A percentile compares a stretch with the other conserved stretches of the same genome.
Conservation (phyloP, 2,888 invertebrate species). For the Leucophenga maculata region DNA sequence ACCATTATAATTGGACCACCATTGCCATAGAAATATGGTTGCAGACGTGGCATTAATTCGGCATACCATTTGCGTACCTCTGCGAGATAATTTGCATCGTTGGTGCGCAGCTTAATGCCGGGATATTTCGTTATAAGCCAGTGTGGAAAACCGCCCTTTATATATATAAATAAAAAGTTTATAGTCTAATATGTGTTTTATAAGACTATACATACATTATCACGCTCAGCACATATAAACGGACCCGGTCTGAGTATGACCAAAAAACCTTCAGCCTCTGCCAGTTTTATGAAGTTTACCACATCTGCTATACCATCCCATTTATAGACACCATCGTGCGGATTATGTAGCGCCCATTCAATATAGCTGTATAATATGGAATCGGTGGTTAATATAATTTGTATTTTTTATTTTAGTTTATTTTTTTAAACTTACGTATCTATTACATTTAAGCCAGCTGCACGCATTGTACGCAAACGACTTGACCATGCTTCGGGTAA, state of each 20-base stretch:
- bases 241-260: conserved; percentile 90
- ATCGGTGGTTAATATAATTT: too few species aligned
- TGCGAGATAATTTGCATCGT: conserved; percentile 75
- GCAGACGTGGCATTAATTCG: conserved; percentile 73
- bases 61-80: conserved; percentile 75
- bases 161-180: neutral
- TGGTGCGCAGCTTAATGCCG: conserved; percentile 78
- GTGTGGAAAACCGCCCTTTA: conserved; percentile 85
- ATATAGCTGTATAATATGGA: conserved; percentile 78
- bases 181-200: neutral
- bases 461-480: conserved; percentile 81
- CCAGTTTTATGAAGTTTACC: conserved; percentile 79
- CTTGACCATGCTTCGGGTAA: conserved; percentile 86
- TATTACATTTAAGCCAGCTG: conserved; percentile 88
- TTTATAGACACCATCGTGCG: conserved; percentile 78
- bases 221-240: conserved; percentile 93
- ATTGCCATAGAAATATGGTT: conserved; percentile 75
- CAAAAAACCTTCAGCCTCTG: conserved; percentile 84
- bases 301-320: conserved; percentile 81
- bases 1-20: conserved; percentile 91
- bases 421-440: conserved; percentile 77
- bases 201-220: conserved; percentile 73
- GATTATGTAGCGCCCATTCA: conserved; percentile 92
- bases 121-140: conserved; percentile 79
- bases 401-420: neutral